Evolutionary conservation across 1,140 invertebrate species (phyloP).

Genomic region (Archivesica marissinica): DNA sequence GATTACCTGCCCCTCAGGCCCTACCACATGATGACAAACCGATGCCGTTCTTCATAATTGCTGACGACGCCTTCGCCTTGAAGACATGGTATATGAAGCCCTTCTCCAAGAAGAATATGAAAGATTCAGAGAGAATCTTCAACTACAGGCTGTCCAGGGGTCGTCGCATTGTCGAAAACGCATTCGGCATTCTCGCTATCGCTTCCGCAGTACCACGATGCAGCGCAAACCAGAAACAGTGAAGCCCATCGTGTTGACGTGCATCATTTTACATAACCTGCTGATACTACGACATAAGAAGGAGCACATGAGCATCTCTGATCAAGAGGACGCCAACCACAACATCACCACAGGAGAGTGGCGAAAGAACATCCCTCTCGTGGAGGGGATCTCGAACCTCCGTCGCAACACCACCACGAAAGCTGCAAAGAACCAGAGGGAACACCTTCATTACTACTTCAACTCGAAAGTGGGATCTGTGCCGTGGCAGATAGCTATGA

Average conservation of each 20-base stretch:
- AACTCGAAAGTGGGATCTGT: constrained; percentile 54
- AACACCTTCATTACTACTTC: constrained; percentile 58
- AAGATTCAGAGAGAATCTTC: constrained; percentile 64
- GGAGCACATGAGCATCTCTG: background rate
- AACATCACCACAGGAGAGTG: constrained; percentile 50
- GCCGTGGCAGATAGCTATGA: constrained; percentile 59
- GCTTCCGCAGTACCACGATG: background rate
- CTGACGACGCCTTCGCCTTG: constrained; percentile 71
- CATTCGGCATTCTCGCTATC: background rate
- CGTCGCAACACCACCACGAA: constrained; percentile 26
- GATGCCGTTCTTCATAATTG: constrained; percentile 65
- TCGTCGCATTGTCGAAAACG: constrained; percentile 76
- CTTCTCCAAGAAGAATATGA: constrained; percentile 67
- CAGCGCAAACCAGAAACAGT: constrained; percentile 38
- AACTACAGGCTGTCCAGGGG: constrained; percentile 82
- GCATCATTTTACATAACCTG: constrained; percentile 61
- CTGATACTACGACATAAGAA: constrained; percentile 10
- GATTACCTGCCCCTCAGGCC: background rate
- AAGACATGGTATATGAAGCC: constrained; percentile 63
- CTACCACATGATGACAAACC: background rate
- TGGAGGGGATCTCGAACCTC: background rate
- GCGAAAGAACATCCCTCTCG: constrained; percentile 39
- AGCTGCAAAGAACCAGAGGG: constrained; percentile 35
- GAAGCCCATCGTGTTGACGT: constrained; percentile 15
- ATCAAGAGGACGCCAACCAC: constrained; percentile 51